A percentile compares a stretch with the other conserved stretches of the same genome.
phyloP scores from a whole-genome alignment of 2,797 vertebrate genomes.

The Lophius americanus region DNA sequence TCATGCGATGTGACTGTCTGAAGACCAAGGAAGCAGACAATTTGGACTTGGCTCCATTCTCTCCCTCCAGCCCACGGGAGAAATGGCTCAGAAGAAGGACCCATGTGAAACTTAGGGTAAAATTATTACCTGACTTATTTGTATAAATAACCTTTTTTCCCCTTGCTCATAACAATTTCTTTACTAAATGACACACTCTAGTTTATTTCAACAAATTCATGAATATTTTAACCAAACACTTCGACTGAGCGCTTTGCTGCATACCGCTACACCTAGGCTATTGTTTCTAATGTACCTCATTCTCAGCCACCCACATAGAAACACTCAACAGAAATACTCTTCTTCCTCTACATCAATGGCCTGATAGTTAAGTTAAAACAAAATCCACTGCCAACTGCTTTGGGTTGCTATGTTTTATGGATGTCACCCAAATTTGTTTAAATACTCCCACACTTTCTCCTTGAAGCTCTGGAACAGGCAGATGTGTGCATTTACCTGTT shows the following conservation, averaged over 20 bases:
- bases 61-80: conserved; percentile 89
- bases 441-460: conserved; percentile 52
- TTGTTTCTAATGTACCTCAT: conserved; percentile 6
- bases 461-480: conserved; percentile 34
- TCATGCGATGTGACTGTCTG: conserved; percentile 91
- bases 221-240: conserved; percentile 21
- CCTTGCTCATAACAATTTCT: not conserved
- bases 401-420: conserved; percentile 17
- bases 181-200: conserved; percentile 7
- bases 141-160: not conserved
- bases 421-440: conserved; percentile 23
- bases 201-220: conserved; percentile 11
- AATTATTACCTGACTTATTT: conserved; percentile 9
- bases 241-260: conserved; percentile 3
- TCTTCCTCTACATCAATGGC: conserved; percentile 1
- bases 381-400: not conserved
- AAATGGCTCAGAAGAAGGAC: conserved; percentile 97
- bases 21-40: conserved; percentile 86
- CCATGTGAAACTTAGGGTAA: conserved; percentile 95
- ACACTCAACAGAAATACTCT: not conserved
- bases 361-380: conserved; percentile 54
- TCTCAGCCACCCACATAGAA: conserved; percentile 27
- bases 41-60: conserved; percentile 84
- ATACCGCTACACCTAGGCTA: conserved; percentile 19
- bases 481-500: conserved; percentile 45